Conservation (phyloP, 2,888 invertebrate species). For the Cyclophora punctaria region DNA sequence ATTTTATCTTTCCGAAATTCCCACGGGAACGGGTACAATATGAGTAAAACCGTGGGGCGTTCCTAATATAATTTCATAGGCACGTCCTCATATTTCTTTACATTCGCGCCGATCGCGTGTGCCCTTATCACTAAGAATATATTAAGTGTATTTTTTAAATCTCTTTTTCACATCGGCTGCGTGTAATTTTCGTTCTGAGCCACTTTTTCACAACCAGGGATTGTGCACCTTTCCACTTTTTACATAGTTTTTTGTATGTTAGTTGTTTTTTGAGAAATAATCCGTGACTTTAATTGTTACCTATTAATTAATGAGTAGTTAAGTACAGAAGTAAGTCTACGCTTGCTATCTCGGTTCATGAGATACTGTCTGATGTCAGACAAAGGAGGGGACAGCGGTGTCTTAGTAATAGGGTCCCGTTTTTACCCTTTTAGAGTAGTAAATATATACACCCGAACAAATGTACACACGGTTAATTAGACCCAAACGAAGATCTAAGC, state of each 20-base stretch:
- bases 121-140: conserved; percentile 19
- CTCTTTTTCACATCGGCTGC: conserved; percentile 16
- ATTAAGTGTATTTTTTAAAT: conserved; percentile 18
- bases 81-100: conserved; percentile 6
- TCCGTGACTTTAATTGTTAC: background rate
- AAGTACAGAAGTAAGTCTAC: too few species aligned
- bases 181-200: conserved; percentile 19
- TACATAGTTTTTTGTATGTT: background rate
- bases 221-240: conserved; percentile 13
- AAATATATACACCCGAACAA: background rate
- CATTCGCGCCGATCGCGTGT: conserved; percentile 16
- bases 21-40: too few species aligned
- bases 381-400: too few species aligned
- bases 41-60: too few species aligned
- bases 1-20: too few species aligned
- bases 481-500: too few species aligned
- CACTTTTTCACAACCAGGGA: conserved; percentile 20
- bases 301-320: background rate
- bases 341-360: too few species aligned
- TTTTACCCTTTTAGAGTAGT: too few species aligned
- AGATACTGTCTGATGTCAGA: too few species aligned
- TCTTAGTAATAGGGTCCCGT: background rate
- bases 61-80: background rate
- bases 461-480: too few species aligned
- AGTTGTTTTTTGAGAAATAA: conserved; percentile 4